Evolutionary conservation across 2,113 vertebrate genomes (phyloP).

Genomic region (Anarhynchus alexandrinus): DNA sequence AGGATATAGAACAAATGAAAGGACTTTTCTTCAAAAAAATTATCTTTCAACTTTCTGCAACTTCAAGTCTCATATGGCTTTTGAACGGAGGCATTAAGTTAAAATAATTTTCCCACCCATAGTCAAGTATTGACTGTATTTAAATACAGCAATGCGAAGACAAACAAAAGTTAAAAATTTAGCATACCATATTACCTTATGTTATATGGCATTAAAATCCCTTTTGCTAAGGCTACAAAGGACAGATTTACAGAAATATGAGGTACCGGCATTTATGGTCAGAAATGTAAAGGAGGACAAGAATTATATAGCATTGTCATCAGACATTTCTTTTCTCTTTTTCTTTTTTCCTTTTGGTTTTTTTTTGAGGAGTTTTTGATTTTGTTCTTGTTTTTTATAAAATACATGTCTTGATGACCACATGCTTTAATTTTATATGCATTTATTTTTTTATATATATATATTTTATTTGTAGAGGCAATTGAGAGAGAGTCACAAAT

Average conservation of each 20-base stretch:
- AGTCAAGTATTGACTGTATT: slow-evolving; percentile 39
- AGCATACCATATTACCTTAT: neutral
- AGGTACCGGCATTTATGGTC: slow-evolving; percentile 26
- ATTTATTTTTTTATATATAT: slow-evolving; percentile 32
- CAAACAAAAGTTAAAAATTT: neutral
- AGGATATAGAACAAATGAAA: neutral
- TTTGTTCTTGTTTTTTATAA: slow-evolving; percentile 37
- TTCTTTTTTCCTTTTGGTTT: neutral
- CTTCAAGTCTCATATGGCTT: slow-evolving; percentile 47
- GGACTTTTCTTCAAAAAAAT: slow-evolving; percentile 12
- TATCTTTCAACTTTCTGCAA: neutral
- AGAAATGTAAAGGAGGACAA: slow-evolving; percentile 33
- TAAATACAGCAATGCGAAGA: slow-evolving; percentile 28
- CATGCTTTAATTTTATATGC: slow-evolving; percentile 64
- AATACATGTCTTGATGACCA: slow-evolving; percentile 62
- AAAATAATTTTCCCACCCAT: neutral
- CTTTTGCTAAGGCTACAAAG: slow-evolving; percentile 1
- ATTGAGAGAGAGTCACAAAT: slow-evolving; percentile 81
- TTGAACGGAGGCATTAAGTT: slow-evolving; percentile 41
- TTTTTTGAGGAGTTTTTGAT: neutral
- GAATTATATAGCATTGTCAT: slow-evolving; percentile 45
- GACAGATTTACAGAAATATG: slow-evolving; percentile 28
- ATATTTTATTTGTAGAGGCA: slow-evolving; percentile 61
- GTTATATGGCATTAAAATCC: slow-evolving; percentile 24
- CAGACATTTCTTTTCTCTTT: neutral